Base-by-base conservation (phyloP, 1,140 invertebrate genomes). In the Mamestra configurata region DNA sequence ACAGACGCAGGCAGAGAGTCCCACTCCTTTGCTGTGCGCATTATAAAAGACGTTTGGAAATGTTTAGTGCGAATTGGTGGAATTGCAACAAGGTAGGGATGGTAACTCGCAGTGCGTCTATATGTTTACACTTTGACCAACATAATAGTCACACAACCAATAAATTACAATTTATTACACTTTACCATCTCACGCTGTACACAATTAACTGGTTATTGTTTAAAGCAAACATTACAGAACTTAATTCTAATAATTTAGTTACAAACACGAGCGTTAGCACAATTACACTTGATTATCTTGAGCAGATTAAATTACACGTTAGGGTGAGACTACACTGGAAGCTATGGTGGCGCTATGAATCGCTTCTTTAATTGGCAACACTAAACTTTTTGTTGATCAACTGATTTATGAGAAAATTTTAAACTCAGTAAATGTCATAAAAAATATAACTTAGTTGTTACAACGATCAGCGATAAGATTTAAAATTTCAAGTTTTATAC, bases 241-340 rank as follows among this genome's bases (percentile, higher is more conserved):
- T 68, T 71, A 71, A 71, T 51, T 6, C 24, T 71, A 71, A 71
- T 46, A 51, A 20, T 71, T 35, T 49, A 49, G 46, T 71, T 71
- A 71, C 68, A 51, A 53, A 71, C 68, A 51, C 64, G 64, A 68
- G 51, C 22, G 46, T 71, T 53, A 71, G 27, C n/a, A 71, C 43
- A 70, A 71, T 53, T 51, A 71, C 46, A 31, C 24, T 31, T 68
- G 20, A 53, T 71, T 71, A 71, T 71, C 46, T 71, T 71, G 68
- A 71, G 68, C 68, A 71, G 68, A 71, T 71, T 43, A 53, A 71
- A 71, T 71, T 71, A 53, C 68, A 35, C 24, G 4, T 71, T 31
- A 35, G 2, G 68, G 6, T 18, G 13, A 53, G 4, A 49, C 18
- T 71, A 5, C 68, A 53, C 22, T 49, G 24, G 15, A 51, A 71